phyloP scores from a whole-genome alignment of 2,888 invertebrate species.

The Tinea pellionella region DNA sequence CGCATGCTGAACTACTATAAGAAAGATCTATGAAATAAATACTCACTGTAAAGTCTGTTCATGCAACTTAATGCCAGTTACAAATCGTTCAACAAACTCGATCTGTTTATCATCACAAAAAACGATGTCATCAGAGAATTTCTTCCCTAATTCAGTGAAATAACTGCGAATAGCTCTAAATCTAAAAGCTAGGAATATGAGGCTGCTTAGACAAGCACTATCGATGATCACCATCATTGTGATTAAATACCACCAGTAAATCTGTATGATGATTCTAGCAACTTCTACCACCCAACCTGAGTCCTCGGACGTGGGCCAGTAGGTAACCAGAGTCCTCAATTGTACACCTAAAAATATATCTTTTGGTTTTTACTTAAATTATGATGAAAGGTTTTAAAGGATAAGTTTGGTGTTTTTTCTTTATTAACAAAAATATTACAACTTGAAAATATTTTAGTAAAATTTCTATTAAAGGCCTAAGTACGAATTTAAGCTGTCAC shows the following conservation, averaged over 20 bases:
- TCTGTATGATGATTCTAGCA: slow-evolving; percentile 28
- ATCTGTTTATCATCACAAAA: slow-evolving; percentile 16
- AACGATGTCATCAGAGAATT: slow-evolving; percentile 14
- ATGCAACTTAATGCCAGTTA: slow-evolving; percentile 36
- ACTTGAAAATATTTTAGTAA: too few relatives aligned
- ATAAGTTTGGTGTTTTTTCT: too few relatives aligned
- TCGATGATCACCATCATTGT: slow-evolving; percentile 33
- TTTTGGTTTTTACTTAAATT: too few relatives aligned
- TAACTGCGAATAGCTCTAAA: slow-evolving; percentile 20
- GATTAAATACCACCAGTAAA: slow-evolving; percentile 40
- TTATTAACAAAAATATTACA: too few relatives aligned
- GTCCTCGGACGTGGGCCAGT: slow-evolving; percentile 26
- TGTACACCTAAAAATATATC: slow-evolving; percentile 30
- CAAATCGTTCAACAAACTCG: slow-evolving; percentile 29
- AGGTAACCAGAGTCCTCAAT: slow-evolving; percentile 34
- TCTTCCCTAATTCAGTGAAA: slow-evolving; percentile 23
- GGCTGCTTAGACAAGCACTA: slow-evolving; percentile 28
- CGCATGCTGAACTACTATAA: too few relatives aligned
- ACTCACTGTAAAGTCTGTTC: slow-evolving; percentile 38
- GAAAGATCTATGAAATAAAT: too few relatives aligned
- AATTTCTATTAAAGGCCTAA: too few relatives aligned
- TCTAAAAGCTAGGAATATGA: slow-evolving; percentile 18
- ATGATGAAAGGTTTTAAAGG: too few relatives aligned
- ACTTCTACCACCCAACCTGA: slow-evolving; percentile 28
- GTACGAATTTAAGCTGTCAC: too few relatives aligned